Base-by-base conservation (phyloP, 2,888 invertebrate genomes). In the Nasonia oneida region DNA sequence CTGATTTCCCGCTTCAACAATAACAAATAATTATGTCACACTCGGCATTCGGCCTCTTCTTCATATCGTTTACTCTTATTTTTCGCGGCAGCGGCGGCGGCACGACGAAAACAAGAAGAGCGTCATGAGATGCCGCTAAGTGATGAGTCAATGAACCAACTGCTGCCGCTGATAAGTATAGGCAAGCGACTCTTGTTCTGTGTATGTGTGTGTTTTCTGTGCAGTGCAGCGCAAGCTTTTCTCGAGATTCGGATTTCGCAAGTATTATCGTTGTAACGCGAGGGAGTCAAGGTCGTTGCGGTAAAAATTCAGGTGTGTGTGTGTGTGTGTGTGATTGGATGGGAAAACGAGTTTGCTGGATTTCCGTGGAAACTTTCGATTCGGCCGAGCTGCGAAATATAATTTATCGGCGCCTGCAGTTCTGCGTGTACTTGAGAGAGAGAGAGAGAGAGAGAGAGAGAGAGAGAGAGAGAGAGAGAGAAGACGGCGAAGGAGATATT, bases 21-120 rank as follows among this genome's bases (percentile, higher is more conserved):
- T 88, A 90, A 89, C 90, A 89, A 90, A 90, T 90, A 91, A 91
- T 90, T 90, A 90, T 90, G 90, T 91, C 90, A 90, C 90, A 89
- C 29, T 29, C 29, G 29, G 29, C 70, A 78, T 88, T 86, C 87
- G 88, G 79, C 86, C 83, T 33, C 64, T 10, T 86, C 85, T 29
- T 70, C 81, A 78, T 70, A 79, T 79, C 33, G 12, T 6, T 47
- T 50, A 2, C 57, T 39, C 42, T 57, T n/a, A 39, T 33, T 53
- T 74, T 81, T 39, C 33, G 3, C 23, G 4, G 6, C n/a, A 29
- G 39, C 37, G 18, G 83, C 76, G 18, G 12, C 77, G 15, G 53
- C 73, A 67, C 67, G 70, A 83, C 73, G 86, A 89, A 88, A 89
- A 87, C 87, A 87, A 87, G 85, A 83, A 79, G 29, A 29, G 70